Evolutionary conservation across 1,140 invertebrate genomes (phyloP).

Genomic region (Bombus soroeensis): DNA sequence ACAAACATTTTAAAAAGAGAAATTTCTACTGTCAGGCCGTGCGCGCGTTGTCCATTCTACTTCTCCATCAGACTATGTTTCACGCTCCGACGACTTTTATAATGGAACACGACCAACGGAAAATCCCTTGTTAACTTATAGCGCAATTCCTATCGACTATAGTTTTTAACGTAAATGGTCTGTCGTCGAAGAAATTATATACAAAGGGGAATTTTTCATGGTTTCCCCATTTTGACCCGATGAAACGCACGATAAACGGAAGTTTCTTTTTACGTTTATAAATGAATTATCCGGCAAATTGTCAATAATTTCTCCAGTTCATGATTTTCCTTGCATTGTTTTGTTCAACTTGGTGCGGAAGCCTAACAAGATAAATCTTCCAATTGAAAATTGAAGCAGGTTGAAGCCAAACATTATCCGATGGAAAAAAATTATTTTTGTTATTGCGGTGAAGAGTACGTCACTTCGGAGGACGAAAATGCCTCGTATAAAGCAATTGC

Average conservation of each 20-base stretch:
- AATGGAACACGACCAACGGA: conserved; percentile 7
- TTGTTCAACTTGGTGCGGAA: no score
- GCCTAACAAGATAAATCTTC: neutral
- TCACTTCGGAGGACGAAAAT: neutral
- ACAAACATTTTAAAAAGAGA: conserved; percentile 26
- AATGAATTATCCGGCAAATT: no score
- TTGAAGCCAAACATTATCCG: neutral
- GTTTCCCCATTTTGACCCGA: neutral
- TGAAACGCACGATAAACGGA: neutral
- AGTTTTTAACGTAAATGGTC: no score
- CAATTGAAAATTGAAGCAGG: neutral
- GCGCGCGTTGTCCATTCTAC: no score
- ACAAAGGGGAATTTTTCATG: neutral
- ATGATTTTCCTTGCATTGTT: no score
- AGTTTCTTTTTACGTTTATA: no score
- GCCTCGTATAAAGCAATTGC: neutral
- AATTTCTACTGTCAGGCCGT: neutral
- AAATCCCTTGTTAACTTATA: neutral
- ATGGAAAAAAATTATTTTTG: neutral
- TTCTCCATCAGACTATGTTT: neutral
- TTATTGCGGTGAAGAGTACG: fast-evolving
- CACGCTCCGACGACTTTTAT: neutral
- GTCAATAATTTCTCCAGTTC: no score
- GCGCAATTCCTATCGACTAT: neutral
- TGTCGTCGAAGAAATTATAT: neutral